Evolutionary conservation across 1,140 invertebrate species (phyloP).

Genomic region (Panonychus citri): DNA sequence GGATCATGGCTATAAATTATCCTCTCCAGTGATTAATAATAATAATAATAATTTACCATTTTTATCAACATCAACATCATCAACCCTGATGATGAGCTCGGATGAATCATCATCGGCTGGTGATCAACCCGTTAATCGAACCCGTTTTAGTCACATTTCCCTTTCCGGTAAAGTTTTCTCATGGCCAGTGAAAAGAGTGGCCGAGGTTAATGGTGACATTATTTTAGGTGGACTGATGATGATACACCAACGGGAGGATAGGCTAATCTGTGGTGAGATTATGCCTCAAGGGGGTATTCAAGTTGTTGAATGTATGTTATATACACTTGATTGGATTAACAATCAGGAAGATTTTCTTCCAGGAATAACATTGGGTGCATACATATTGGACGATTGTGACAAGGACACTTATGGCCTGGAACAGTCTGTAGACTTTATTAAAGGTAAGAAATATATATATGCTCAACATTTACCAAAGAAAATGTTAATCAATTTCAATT

Average conservation of each 20-base stretch:
- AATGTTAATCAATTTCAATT: not conserved
- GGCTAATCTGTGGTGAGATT: constrained; percentile 56
- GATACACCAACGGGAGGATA: constrained; percentile 68
- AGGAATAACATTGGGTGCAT: constrained; percentile 16
- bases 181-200: constrained; percentile 56
- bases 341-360: constrained; percentile 18
- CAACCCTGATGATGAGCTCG: too few relatives aligned
- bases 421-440: constrained; percentile 89
- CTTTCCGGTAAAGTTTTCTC: not conserved
- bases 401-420: constrained; percentile 86
- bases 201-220: constrained; percentile 54
- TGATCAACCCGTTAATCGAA: too few relatives aligned
- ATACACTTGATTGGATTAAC: constrained; percentile 27
- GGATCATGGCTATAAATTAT: too few relatives aligned
- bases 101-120: too few relatives aligned
- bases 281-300: constrained; percentile 79
- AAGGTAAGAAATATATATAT: constrained; percentile 71
- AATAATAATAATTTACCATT: too few relatives aligned
- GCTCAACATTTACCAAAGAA: not conserved
- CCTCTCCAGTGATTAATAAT: too few relatives aligned
- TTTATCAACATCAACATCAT: too few relatives aligned
- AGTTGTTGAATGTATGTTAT: constrained; percentile 33
- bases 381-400: constrained; percentile 67
- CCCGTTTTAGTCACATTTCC: too few relatives aligned
- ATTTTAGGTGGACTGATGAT: constrained; percentile 71